Evolutionary conservation across 2,888 invertebrate species (phyloP).

Genomic region (Polylopha cassiicola): DNA sequence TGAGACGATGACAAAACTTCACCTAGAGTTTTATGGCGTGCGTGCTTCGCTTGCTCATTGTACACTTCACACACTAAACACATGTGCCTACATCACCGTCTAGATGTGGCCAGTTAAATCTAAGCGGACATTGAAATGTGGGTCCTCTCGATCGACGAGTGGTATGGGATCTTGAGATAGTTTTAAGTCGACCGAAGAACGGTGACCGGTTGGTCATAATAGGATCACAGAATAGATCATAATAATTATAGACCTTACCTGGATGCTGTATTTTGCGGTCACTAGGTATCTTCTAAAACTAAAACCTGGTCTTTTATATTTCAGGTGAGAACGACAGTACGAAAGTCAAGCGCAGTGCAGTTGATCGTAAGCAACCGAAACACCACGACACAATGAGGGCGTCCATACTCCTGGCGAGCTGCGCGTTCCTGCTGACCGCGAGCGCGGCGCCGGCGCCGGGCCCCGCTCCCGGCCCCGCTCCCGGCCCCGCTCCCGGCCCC

Average conservation of each 20-base stretch:
- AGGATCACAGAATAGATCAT: no score
- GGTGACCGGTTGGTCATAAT: no score
- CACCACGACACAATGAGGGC: constrained; percentile 42
- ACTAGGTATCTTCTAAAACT: no score
- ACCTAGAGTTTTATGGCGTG: constrained; percentile 13
- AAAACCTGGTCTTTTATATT: no score
- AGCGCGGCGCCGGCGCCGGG: constrained; percentile 35
- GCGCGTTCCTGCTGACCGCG: constrained; percentile 33
- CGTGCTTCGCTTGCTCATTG: constrained; percentile 7
- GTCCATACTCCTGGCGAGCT: constrained; percentile 39
- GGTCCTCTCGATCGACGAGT: no score
- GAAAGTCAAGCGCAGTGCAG: constrained; percentile 2
- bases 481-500: constrained; percentile 39
- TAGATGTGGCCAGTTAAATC: constrained; percentile 1
- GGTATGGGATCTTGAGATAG: no score
- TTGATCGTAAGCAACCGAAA: not conserved
- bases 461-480: constrained; percentile 38
- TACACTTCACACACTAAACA: constrained; percentile 5
- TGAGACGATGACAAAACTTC: constrained; percentile 13
- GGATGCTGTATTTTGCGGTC: no score
- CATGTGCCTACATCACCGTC: constrained; percentile 6
- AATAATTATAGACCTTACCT: no score
- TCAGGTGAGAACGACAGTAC: not conserved
- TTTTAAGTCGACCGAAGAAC: no score
- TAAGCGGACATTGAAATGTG: not conserved